A percentile compares a stretch with the other conserved stretches of the same genome.
Conservation (phyloP, 2,888 invertebrate species). For the Deroplatys truncata region DNA sequence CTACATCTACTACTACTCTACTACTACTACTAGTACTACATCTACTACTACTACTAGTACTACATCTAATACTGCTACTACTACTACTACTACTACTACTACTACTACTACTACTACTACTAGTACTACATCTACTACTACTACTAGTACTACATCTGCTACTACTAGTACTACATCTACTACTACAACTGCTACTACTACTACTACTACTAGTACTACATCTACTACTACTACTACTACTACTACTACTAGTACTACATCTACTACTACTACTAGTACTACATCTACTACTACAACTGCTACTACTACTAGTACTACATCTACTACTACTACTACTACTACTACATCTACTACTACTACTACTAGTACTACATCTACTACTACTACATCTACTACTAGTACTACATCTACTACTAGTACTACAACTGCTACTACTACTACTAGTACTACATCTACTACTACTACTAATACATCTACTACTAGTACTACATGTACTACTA, state of each 20-base stretch:
- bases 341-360: constrained; percentile 2
- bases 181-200: background rate
- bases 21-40: background rate
- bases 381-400: background rate
- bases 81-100: constrained; percentile 10
- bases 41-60: background rate
- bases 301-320: background rate
- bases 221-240: constrained; percentile 13
- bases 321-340: constrained; percentile 11
- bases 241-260: constrained; percentile 10
- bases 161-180: background rate
- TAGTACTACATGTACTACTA: background rate
- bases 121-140: background rate
- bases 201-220: constrained; percentile 15
- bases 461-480: background rate
- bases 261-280: background rate
- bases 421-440: too few relatives aligned
- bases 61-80: background rate
- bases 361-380: background rate
- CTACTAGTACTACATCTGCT: background rate
- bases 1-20: background rate
- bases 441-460: too few relatives aligned
- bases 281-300: constrained; percentile 4
- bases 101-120: constrained; percentile 1
- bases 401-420: too few relatives aligned